These are phyloP conservation scores for Pseudomyrmex dendroicus DNA, from an alignment of 1,140 invertebrate species.

Conservation along the genomic window DNA sequence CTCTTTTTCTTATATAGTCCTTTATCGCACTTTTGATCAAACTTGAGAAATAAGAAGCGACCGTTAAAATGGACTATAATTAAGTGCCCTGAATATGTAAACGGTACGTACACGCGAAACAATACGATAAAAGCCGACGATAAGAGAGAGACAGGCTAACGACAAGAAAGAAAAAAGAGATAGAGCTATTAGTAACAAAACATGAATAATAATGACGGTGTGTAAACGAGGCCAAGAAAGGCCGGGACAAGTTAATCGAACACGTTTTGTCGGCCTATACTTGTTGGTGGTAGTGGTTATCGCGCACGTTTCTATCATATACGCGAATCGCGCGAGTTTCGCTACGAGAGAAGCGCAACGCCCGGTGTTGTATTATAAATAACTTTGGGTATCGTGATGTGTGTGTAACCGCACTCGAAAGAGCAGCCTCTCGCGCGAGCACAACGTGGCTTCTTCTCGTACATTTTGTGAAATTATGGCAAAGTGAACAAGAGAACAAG, in stretches of 20 bases:
- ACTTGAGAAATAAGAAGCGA: conserved; percentile 37
- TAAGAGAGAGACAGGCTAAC: conserved; percentile 20
- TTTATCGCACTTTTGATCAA: conserved; percentile 30
- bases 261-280: conserved; percentile 57
- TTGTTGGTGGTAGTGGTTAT: conserved; percentile 53
- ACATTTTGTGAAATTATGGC: conserved; percentile 58
- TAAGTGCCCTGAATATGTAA: conserved; percentile 3
- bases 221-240: conserved; percentile 53
- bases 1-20: no score
- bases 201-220: conserved; percentile 53
- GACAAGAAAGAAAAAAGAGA: neutral
- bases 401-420: conserved; percentile 66
- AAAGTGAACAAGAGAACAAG: conserved; percentile 8
- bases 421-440: conserved; percentile 29
- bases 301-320: conserved; percentile 67
- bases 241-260: conserved; percentile 43
- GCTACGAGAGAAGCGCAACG: conserved; percentile 39
- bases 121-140: conserved; percentile 23
- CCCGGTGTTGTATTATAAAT: conserved; percentile 72
- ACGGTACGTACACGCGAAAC: conserved; percentile 14
- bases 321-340: conserved; percentile 63
- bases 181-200: conserved; percentile 46
- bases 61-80: conserved; percentile 5
- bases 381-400: conserved; percentile 73
- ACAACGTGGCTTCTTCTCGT: conserved; percentile 27